Percentiles rank a stretch among this genome's conserved stretches.
phyloP scores from a whole-genome alignment of 2,113 vertebrate genomes.

The Daboia siamensis region DNA sequence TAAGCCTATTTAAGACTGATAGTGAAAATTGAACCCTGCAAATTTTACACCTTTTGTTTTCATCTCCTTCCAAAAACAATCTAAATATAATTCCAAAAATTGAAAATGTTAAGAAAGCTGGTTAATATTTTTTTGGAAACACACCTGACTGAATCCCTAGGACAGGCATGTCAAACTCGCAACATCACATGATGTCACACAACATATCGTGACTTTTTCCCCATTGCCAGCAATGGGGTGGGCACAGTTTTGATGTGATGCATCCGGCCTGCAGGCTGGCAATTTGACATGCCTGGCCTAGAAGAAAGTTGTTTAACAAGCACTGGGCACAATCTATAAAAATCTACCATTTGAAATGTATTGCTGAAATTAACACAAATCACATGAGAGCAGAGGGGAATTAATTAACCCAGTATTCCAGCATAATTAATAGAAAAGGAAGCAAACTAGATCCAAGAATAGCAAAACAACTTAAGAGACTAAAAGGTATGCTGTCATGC shows the following conservation, averaged over 20 bases:
- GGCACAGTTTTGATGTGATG: no score
- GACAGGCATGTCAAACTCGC: no score
- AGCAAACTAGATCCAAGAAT: not conserved
- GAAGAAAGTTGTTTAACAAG: fast-evolving
- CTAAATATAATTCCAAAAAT: not conserved
- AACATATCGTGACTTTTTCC: no score
- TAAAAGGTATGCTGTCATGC: no score
- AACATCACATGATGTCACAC: no score
- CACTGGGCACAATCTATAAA: not conserved
- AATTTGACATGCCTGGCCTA: fast-evolving
- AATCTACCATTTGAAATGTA: not conserved
- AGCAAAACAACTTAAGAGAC: not conserved
- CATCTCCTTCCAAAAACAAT: not conserved
- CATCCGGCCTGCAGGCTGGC: no score
- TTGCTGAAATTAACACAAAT: not conserved
- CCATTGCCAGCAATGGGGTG: no score
- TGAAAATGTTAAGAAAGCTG: fast-evolving
- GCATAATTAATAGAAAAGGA: not conserved
- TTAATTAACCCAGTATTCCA: not conserved
- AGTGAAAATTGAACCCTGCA: not conserved
- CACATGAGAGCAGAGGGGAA: not conserved
- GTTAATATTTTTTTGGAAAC: not conserved
- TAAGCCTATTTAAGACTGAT: not conserved
- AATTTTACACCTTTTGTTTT: not conserved
- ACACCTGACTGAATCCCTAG: fast-evolving